Percentiles rank a stretch among this genome's conserved stretches.
These are phyloP conservation scores for Anthonomus grandis DNA, from an alignment of 1,140 invertebrate species.

Conservation along the genomic window DNA sequence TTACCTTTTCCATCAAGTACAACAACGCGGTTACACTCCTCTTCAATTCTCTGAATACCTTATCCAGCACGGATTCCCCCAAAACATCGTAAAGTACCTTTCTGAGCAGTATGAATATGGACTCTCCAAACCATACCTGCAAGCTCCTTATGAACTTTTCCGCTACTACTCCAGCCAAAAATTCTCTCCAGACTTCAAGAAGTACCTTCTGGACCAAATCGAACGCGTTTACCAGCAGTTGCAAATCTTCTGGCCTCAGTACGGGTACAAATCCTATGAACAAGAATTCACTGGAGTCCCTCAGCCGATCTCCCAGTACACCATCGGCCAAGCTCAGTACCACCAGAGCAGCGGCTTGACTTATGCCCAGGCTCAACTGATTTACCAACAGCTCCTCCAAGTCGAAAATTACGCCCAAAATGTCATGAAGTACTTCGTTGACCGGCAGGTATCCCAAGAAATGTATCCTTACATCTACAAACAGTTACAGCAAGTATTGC, in stretches of 20 bases:
- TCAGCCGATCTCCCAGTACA: slow-evolving; percentile 6
- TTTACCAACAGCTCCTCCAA: slow-evolving; percentile 7
- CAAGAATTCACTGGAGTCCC: slow-evolving; percentile 4
- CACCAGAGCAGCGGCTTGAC: slow-evolving; percentile 6
- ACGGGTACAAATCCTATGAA: slow-evolving; percentile 2
- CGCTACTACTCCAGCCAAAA: slow-evolving; percentile 10
- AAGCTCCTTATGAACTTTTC: slow-evolving; percentile 14
- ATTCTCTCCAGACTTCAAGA: slow-evolving; percentile 2
- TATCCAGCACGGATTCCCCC: slow-evolving; percentile 2
- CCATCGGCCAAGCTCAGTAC: neutral
- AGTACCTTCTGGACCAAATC: slow-evolving; percentile 16
- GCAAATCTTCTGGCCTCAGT: neutral
- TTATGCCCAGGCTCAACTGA: neutral
- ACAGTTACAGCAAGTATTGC: slow-evolving; percentile 4
- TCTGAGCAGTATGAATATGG: slow-evolving; percentile 12
- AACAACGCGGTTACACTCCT: slow-evolving; percentile 12
- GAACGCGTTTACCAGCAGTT: slow-evolving; percentile 2
- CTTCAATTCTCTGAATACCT: slow-evolving; percentile 5
- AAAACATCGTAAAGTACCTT: slow-evolving; percentile 6
- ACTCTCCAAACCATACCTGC: slow-evolving; percentile 2
- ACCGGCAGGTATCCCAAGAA: neutral
- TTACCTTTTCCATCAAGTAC: slow-evolving; percentile 12
- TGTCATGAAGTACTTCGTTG: neutral
- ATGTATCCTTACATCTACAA: slow-evolving; percentile 8
- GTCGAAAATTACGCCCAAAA: slow-evolving; percentile 11